Evolutionary conservation across 2,888 invertebrate species (phyloP).

Genomic region (Cephalotes varians): DNA sequence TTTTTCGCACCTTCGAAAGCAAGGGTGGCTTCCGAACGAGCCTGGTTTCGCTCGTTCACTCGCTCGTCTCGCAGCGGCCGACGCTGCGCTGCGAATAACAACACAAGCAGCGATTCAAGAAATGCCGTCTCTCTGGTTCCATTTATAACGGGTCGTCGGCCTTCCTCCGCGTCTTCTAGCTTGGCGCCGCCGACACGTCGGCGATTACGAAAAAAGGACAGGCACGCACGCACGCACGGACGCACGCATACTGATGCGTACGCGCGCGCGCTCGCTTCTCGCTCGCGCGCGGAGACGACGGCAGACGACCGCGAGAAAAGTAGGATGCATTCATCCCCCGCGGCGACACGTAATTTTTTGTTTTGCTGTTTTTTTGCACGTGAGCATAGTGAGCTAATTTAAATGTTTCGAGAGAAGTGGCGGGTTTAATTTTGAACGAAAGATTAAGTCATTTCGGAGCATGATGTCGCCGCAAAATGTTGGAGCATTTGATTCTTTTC

Average conservation of each 20-base stretch:
- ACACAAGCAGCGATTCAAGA: conserved; percentile 76
- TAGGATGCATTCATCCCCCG: conserved; percentile 42
- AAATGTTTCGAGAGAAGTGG: conserved; percentile 16
- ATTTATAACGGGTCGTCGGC: conserved; percentile 77
- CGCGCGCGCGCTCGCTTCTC: conserved; percentile 31
- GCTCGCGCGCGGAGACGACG: conserved; percentile 25
- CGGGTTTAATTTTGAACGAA: conserved; percentile 9
- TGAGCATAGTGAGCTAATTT: conserved; percentile 8
- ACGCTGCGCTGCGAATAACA: conserved; percentile 74
- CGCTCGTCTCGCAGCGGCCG: conserved; percentile 42
- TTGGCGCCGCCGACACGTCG: conserved; percentile 73
- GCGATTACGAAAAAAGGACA: conserved; percentile 69
- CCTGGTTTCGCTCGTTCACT: conserved; percentile 23
- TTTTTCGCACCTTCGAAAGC: conserved; percentile 13
- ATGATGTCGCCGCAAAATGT: not conserved
- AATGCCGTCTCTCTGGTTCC: conserved; percentile 76
- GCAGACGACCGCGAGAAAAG: conserved; percentile 45
- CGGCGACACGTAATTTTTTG: conserved; percentile 29
- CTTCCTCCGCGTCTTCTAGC: conserved; percentile 69
- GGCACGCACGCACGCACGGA: conserved; percentile 30
- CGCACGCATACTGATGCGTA: not conserved
- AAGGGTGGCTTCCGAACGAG: conserved; percentile 12
- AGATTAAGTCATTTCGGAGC: conserved; percentile 3
- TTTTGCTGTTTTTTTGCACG: conserved; percentile 1
- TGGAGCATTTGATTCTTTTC: not conserved